A percentile compares a stretch with the other conserved stretches of the same genome.
Conservation (phyloP, 2,113 vertebrate species). For the Indicator indicator region DNA sequence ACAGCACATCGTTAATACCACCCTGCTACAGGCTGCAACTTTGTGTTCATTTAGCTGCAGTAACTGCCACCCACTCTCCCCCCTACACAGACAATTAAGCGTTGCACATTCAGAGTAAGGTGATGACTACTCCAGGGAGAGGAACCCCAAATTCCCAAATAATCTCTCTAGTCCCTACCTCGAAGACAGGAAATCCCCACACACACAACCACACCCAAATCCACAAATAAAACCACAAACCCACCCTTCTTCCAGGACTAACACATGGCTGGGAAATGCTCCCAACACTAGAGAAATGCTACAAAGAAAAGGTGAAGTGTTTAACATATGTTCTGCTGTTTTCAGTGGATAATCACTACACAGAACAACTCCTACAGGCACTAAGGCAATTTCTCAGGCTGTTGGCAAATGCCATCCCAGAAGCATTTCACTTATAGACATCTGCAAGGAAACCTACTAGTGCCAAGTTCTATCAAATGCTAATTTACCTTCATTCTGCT, state of each 20-base stretch:
- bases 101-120: neutral
- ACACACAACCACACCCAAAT: neutral
- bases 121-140: neutral
- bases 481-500: slow-evolving; percentile 85
- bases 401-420: neutral
- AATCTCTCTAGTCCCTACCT: neutral
- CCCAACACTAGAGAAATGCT: neutral
- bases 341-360: neutral
- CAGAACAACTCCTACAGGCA: neutral
- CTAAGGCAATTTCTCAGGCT: neutral
- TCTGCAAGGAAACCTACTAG: neutral
- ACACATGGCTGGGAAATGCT: neutral
- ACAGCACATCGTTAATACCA: neutral
- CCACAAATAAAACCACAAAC: neutral
- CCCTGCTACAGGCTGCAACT: neutral
- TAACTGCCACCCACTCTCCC: neutral
- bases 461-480: neutral
- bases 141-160: neutral
- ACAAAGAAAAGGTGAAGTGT: rapidly evolving
- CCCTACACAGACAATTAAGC: neutral
- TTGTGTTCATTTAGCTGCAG: rapidly evolving
- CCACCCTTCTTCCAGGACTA: neutral
- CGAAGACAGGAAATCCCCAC: neutral
- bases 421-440: neutral
- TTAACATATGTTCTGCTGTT: neutral